Percentiles rank a stretch among this genome's conserved stretches.
phyloP scores from a whole-genome alignment of 2,797 vertebrate species.

The Choloepus didactylus region DNA sequence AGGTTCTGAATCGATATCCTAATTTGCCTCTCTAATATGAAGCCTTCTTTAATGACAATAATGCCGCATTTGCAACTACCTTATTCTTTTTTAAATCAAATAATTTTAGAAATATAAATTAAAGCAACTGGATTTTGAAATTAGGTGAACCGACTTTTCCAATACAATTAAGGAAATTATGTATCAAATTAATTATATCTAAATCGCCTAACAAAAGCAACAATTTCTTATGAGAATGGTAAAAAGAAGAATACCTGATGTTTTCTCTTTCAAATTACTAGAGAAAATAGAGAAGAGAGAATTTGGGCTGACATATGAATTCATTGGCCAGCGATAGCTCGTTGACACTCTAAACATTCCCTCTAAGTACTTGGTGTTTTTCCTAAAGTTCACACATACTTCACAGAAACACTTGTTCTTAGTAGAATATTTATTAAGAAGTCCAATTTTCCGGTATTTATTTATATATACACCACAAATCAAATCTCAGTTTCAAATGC shows the following conservation, averaged over 20 bases:
- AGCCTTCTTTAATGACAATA: background rate
- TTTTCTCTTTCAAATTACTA: constrained; percentile 7
- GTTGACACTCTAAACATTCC: background rate
- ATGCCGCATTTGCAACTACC: background rate
- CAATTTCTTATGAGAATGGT: background rate
- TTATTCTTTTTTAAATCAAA: background rate
- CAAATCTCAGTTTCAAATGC: constrained; percentile 16
- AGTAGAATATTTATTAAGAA: background rate
- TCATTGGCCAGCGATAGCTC: background rate
- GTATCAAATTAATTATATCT: background rate
- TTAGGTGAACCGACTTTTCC: constrained; percentile 10
- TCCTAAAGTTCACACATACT: constrained; percentile 50
- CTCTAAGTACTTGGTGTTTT: background rate
- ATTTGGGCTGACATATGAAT: background rate
- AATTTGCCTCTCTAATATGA: background rate
- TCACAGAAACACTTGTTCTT: constrained; percentile 46
- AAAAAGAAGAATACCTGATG: background rate
- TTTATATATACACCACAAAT: constrained; percentile 2
- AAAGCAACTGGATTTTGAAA: constrained; percentile 42
- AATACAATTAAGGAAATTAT: background rate
- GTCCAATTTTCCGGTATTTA: background rate
- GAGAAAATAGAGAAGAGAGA: background rate
- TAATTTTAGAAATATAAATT: constrained; percentile 47
- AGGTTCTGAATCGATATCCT: background rate
- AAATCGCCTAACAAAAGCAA: background rate